Percentiles rank a stretch among this genome's conserved stretches.
Conservation (phyloP, 2,888 invertebrate species). For the Stenolophus ochropezus region DNA sequence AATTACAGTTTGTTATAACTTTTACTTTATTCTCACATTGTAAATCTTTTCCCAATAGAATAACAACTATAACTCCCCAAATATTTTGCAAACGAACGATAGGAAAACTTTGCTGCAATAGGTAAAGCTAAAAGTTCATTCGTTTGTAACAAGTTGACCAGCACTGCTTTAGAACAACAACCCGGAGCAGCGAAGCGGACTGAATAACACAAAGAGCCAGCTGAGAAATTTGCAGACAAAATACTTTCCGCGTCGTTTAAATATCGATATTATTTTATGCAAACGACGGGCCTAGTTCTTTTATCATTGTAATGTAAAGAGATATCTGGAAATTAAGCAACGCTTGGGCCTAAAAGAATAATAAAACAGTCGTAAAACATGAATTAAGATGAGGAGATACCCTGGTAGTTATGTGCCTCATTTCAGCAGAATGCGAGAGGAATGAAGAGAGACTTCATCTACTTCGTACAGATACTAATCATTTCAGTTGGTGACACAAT, state of each 20-base stretch:
- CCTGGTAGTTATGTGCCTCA: conserved; percentile 10
- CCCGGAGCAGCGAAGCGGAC: not conserved
- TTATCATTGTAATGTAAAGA: conserved; percentile 27
- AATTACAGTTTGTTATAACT: no score
- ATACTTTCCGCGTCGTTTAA: conserved; percentile 33
- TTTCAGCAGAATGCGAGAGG: conserved; percentile 19
- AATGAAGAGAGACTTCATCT: not conserved
- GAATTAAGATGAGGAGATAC: conserved; percentile 23
- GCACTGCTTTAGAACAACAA: not conserved
- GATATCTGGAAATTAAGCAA: conserved; percentile 31
- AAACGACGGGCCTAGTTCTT: conserved; percentile 4
- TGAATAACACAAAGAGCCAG: not conserved
- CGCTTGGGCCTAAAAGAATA: not conserved
- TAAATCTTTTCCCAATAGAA: no score
- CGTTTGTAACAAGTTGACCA: not conserved
- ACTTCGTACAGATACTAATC: no score
- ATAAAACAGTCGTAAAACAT: conserved; percentile 37
- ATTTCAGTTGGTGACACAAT: no score
- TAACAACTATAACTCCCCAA: no score
- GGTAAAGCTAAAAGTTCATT: no score
- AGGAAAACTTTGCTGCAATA: not conserved
- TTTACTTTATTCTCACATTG: no score
- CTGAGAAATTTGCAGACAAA: not conserved
- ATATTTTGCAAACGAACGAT: no score
- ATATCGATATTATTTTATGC: conserved; percentile 46